Evolutionary conservation across 2,113 vertebrate genomes (phyloP).

Genomic region (Pogonocichla stellata): DNA sequence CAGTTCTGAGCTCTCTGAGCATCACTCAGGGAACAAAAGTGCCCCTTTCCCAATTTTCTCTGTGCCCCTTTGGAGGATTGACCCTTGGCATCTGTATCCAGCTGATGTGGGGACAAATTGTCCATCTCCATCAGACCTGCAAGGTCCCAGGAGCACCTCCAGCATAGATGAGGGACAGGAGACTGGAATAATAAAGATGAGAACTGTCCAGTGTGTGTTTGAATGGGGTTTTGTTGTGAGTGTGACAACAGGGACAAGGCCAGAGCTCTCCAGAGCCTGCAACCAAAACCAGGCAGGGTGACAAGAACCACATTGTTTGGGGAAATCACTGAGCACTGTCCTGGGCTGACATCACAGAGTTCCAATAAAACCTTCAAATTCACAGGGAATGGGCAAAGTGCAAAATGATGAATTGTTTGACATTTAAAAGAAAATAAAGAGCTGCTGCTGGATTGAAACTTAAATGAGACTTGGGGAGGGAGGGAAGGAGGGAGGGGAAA

Average conservation of each 20-base stretch:
- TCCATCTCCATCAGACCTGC: background rate
- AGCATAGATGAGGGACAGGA: background rate
- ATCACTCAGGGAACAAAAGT: background rate
- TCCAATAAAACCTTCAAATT: background rate
- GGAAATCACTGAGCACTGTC: background rate
- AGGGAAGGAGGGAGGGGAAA: background rate
- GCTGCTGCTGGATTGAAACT: background rate
- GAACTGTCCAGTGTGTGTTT: background rate
- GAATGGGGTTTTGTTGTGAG: background rate
- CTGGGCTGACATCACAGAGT: background rate
- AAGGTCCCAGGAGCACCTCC: background rate
- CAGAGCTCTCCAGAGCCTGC: background rate
- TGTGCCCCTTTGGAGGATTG: fast-evolving
- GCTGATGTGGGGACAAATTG: background rate
- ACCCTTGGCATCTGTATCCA: fast-evolving
- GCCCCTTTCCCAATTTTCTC: background rate
- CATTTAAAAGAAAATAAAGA: background rate
- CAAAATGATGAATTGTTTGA: conserved; percentile 23
- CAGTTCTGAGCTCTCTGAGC: background rate
- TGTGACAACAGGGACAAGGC: background rate
- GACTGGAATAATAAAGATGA: background rate
- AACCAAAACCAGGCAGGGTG: background rate
- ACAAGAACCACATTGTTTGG: background rate
- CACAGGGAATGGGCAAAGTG: background rate
- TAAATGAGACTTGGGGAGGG: background rate